Evolutionary conservation across 2,113 vertebrate genomes (phyloP), one percentile per base, ranked within the genome.

Genomic region (Leptobrachium ailaonicum): DNA sequence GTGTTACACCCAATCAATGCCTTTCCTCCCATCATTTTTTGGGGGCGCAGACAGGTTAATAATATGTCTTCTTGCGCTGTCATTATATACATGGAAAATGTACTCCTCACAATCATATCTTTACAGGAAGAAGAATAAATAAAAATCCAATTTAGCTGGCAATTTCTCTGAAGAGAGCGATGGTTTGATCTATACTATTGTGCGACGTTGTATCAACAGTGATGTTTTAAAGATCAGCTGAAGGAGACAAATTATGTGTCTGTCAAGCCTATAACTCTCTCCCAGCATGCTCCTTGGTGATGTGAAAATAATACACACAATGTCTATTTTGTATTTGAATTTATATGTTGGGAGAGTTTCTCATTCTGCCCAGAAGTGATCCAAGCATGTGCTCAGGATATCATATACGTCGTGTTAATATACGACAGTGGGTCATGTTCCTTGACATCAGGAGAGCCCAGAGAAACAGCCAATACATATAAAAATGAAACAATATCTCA

Each of bases 131-230:
- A 41, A 72, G 70, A 56, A 72, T 72, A 72, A 72, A 56, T 56
- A 72, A 72, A 72, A 72, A 72, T 72, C 50, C 70, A 72, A 72
- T 72, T 72, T 72, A 72, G 50, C 56, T 56, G 47, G 70, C 69
- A 10, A 20, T 32, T 71, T 43, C 66, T 45, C 20, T 42, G 32
- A 71, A 54, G 70, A 41, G 9, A 5, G 43, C 54, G 70, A 72
- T 72, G 70, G 12, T 11, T 41, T 56, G 50, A 56, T 72, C 50
- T 11, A 72, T 0, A 14, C 47, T 41, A 41, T 72, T 54, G 50
- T 54, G 20, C 47, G 32, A 2, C 8, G 14, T 32, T 41, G 68
- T 71, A 42, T 71, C 68, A 71, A 14, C 68, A 45, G 5, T 20
- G 44, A 54, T 71, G 70, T 71, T 40, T 8, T 41, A 40, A 54